phyloP scores from a whole-genome alignment of 2,888 invertebrate species.

The Chrysodeixis includens region DNA sequence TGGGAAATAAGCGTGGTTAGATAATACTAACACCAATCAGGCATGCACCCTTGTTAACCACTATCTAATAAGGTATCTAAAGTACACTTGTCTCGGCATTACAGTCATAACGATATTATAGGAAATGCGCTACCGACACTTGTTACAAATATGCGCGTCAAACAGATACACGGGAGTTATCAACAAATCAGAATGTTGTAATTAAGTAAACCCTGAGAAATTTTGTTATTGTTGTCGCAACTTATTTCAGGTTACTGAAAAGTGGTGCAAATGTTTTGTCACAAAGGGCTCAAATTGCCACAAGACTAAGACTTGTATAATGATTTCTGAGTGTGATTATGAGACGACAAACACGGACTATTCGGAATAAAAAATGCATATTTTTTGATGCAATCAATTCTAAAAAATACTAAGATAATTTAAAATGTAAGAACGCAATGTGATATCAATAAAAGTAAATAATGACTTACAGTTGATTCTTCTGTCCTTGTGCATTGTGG shows the following conservation, averaged over 20 bases:
- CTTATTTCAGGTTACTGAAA: not conserved
- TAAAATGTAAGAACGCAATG: not conserved
- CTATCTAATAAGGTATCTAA: constrained; percentile 25
- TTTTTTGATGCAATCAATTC: no score
- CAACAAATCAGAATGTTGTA: constrained; percentile 16
- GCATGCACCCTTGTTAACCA: constrained; percentile 8
- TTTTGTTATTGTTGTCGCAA: not conserved
- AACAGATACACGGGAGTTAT: constrained; percentile 25
- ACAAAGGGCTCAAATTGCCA: not conserved
- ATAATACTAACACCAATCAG: constrained; percentile 6
- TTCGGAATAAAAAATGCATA: no score
- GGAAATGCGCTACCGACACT: constrained; percentile 26
- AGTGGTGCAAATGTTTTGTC: not conserved
- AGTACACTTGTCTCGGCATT: constrained; percentile 26
- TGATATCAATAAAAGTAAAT: constrained; percentile 15
- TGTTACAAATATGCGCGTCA: constrained; percentile 32
- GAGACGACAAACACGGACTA: no score
- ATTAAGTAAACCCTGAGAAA: not conserved
- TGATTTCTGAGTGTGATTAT: no score
- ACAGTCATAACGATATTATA: constrained; percentile 20
- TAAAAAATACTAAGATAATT: not conserved
- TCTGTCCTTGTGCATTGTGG: constrained; percentile 73
- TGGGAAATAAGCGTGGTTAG: constrained; percentile 6
- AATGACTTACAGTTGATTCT: constrained; percentile 73
- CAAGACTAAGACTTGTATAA: no score